Percentiles rank a stretch among this genome's conserved stretches.
These are phyloP conservation scores for Lagocephalus sceleratus DNA, from an alignment of 2,797 vertebrate species.

Conservation along the genomic window DNA sequence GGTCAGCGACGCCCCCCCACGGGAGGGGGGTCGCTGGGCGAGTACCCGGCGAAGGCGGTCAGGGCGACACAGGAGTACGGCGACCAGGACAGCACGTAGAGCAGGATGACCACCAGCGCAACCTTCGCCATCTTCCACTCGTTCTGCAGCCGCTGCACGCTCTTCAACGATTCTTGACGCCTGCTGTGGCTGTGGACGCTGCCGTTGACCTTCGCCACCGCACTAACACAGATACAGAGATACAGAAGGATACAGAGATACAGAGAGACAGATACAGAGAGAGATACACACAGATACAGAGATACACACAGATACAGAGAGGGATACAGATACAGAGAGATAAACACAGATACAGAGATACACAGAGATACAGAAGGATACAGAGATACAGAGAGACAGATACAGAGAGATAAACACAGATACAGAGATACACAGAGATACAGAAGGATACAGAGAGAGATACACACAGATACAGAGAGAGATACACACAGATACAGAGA, in stretches of 20 bases:
- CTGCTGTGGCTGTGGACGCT: constrained; percentile 51
- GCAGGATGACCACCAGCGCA: constrained; percentile 86
- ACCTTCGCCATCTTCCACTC: constrained; percentile 98
- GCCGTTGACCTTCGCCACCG: constrained; percentile 79
- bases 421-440: background rate
- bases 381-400: too few relatives aligned
- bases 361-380: constrained; percentile 8
- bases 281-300: too few relatives aligned
- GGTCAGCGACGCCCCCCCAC: too few relatives aligned
- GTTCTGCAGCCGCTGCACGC: constrained; percentile 82
- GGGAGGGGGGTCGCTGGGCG: too few relatives aligned
- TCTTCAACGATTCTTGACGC: constrained; percentile 73
- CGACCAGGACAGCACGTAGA: constrained; percentile 92
- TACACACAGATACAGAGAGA: constrained; percentile 9
- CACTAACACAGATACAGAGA: constrained; percentile 43
- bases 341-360: constrained; percentile 1
- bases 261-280: too few relatives aligned
- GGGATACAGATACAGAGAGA: background rate
- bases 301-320: constrained; percentile 6
- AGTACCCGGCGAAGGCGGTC: constrained; percentile 92
- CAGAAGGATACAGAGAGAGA: background rate
- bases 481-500: too few relatives aligned
- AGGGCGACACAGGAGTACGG: constrained; percentile 90
- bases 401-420: constrained; percentile 6
- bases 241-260: constrained; percentile 1